phyloP scores from a whole-genome alignment of 1,140 invertebrate genomes.

The Scaptomyza graminum region DNA sequence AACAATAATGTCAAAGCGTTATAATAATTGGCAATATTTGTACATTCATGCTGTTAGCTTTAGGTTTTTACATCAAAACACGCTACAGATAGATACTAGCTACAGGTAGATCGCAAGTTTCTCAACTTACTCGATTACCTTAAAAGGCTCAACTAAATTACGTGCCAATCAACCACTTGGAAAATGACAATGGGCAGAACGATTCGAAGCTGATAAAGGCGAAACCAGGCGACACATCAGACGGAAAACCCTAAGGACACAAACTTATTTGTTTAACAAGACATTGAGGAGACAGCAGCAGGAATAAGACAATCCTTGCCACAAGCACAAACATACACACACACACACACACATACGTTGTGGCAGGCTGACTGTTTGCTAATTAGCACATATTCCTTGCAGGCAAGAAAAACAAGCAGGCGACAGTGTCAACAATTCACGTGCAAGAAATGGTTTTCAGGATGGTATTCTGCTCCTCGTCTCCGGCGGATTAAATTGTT shows the following conservation, averaged over 20 bases:
- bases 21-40: background rate
- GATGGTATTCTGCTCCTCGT: conserved; percentile 32
- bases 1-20: background rate
- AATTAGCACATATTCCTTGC: conserved; percentile 79
- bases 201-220: conserved; percentile 56
- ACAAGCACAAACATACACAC: conserved; percentile 18
- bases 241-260: conserved; percentile 38
- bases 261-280: conserved; percentile 74
- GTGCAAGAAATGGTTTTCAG: conserved; percentile 30
- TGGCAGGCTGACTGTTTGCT: conserved; percentile 67
- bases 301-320: conserved; percentile 42
- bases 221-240: conserved; percentile 50
- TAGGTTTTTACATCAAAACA: background rate
- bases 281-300: conserved; percentile 28
- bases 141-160: conserved; percentile 67
- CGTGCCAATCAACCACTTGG: conserved; percentile 80
- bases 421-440: conserved; percentile 76
- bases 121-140: background rate
- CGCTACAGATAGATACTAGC: background rate
- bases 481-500: conserved; percentile 80
- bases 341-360: conserved; percentile 13
- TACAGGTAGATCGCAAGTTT: background rate
- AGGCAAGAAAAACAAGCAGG: conserved; percentile 65
- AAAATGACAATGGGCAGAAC: conserved; percentile 68
- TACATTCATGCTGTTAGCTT: background rate